These are phyloP conservation scores for Nomada goodeniana DNA, from an alignment of 2,888 invertebrate genomes.

Conservation along the genomic window DNA sequence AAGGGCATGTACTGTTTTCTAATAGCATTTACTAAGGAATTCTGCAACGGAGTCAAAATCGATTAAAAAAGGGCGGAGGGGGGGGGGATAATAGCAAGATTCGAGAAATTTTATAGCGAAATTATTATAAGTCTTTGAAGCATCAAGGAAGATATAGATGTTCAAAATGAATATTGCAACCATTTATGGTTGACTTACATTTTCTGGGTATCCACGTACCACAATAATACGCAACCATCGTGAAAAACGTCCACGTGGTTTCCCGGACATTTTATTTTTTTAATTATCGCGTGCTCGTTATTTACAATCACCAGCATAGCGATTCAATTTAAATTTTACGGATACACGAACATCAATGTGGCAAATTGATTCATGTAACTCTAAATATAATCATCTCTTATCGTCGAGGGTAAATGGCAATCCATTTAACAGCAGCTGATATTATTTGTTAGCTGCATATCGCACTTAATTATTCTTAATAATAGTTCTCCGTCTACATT, in stretches of 20 bases:
- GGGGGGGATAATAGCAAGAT: neutral
- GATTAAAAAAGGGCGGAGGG: constrained; percentile 1
- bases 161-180: neutral
- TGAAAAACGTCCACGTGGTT: constrained; percentile 74
- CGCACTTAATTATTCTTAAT: neutral
- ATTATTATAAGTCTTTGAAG: neutral
- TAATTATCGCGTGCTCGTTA: constrained; percentile 1
- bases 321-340: constrained; percentile 11
- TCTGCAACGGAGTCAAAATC: constrained; percentile 82
- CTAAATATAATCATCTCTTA: neutral
- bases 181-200: constrained; percentile 66
- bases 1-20: constrained; percentile 82
- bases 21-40: constrained; percentile 87
- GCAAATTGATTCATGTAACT: neutral
- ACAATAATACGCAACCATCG: constrained; percentile 80
- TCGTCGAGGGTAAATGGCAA: neutral
- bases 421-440: neutral
- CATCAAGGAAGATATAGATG: constrained; percentile 19
- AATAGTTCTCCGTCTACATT: neutral
- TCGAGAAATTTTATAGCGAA: neutral
- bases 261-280: constrained; percentile 75
- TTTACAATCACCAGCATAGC: constrained; percentile 19
- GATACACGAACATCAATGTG: neutral
- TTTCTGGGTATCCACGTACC: constrained; percentile 75
- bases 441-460: constrained; percentile 5